phyloP scores from a whole-genome alignment of 2,797 vertebrate genomes.

The Esox lucius region DNA sequence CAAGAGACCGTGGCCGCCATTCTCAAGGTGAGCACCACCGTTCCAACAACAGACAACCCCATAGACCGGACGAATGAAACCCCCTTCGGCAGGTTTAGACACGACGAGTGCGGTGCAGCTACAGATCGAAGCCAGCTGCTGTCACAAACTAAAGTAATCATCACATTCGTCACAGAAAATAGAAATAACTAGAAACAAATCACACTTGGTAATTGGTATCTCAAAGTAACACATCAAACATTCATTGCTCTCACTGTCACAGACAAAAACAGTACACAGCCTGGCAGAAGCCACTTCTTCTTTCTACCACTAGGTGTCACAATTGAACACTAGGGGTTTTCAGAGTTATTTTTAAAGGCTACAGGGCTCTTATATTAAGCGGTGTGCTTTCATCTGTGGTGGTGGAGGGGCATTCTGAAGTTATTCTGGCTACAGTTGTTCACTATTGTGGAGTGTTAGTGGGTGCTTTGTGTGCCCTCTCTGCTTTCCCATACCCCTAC shows the following conservation, averaged over 20 bases:
- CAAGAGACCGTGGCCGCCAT: slow-evolving; percentile 90
- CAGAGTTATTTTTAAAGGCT: background rate
- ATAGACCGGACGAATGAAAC: background rate
- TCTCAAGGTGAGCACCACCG: slow-evolving; percentile 81
- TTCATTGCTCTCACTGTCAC: slow-evolving; percentile 1
- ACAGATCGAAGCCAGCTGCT: background rate
- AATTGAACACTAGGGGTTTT: slow-evolving; percentile 40
- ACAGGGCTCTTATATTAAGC: background rate
- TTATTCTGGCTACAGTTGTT: background rate
- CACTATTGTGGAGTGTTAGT: background rate
- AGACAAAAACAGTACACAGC: slow-evolving; percentile 13
- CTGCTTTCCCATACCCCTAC: background rate
- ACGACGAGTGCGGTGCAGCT: background rate
- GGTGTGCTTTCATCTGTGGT: background rate
- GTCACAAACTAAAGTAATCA: background rate
- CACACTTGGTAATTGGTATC: background rate
- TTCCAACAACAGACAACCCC: slow-evolving; percentile 15
- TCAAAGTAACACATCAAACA: background rate
- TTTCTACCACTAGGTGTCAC: too few relatives aligned
- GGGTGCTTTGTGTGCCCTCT: background rate
- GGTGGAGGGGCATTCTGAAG: background rate
- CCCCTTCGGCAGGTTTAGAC: background rate
- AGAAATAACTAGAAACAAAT: background rate
- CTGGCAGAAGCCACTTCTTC: background rate
- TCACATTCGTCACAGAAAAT: too few relatives aligned